These are phyloP conservation scores for Siphamia tubifer DNA, from an alignment of 2,113 vertebrate species.

Conservation along the genomic window DNA sequence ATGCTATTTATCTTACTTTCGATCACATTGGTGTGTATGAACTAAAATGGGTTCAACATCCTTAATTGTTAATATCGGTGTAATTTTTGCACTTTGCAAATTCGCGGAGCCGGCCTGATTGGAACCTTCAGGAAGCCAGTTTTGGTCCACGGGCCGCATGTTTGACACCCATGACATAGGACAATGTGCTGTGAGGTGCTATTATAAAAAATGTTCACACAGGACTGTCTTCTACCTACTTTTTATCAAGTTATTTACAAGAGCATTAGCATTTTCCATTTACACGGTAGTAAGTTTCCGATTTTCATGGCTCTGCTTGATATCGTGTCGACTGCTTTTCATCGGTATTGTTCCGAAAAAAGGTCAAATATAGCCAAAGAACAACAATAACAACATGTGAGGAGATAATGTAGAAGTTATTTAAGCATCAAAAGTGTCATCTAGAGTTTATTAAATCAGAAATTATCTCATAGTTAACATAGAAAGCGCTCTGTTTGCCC, in stretches of 20 bases:
- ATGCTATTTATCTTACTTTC: no score
- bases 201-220: no score
- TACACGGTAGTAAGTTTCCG: conserved; percentile 47
- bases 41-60: no score
- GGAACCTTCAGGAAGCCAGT: no score
- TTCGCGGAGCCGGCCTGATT: no score
- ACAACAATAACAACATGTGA: conserved; percentile 51
- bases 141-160: no score
- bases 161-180: no score
- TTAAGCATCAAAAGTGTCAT: conserved; percentile 25
- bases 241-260: conserved; percentile 56
- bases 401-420: conserved; percentile 35
- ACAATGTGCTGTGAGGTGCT: conserved; percentile 4
- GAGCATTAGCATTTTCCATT: conserved; percentile 66
- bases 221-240: conserved; percentile 48
- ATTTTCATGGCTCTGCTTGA: conserved; percentile 38
- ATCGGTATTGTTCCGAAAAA: conserved; percentile 41
- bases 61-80: no score
- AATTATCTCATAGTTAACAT: conserved; percentile 20
- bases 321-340: conserved; percentile 45
- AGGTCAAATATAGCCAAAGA: conserved; percentile 79
- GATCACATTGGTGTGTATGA: no score
- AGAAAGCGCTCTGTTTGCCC: conserved; percentile 33
- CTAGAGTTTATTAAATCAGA: conserved; percentile 41
- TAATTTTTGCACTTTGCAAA: no score